Conservation (phyloP, 1,140 invertebrate genomes). For the Chironomus tepperi region DNA sequence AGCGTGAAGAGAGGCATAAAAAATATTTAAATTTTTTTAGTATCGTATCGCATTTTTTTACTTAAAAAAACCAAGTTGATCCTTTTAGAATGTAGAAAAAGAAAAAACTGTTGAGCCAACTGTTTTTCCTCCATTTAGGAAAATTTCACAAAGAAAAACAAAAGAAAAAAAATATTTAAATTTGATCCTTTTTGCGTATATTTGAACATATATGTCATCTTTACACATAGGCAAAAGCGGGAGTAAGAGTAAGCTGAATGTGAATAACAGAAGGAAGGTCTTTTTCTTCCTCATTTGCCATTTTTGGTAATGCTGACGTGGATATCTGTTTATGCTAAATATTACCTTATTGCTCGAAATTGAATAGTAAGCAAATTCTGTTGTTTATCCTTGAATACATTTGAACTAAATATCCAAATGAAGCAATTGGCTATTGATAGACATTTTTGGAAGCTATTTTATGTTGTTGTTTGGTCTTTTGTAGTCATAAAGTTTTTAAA, state of each 20-base stretch:
- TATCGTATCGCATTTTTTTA: too few relatives aligned
- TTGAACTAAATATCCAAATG: too few relatives aligned
- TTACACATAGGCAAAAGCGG: neutral
- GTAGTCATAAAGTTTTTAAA: too few relatives aligned
- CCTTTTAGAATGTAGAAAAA: neutral
- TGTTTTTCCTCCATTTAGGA: neutral
- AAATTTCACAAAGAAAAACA: too few relatives aligned
- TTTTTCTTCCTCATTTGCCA: neutral
- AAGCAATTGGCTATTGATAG: too few relatives aligned
- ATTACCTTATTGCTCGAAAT: neutral
- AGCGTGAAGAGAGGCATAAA: too few relatives aligned
- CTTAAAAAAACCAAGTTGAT: neutral
- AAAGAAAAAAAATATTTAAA: neutral
- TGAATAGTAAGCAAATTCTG: neutral
- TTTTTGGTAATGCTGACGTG: neutral
- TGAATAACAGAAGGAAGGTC: neutral
- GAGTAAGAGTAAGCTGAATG: neutral
- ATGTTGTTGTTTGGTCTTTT: too few relatives aligned
- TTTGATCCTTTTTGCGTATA: neutral
- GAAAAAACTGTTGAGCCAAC: neutral
- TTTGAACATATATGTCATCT: too few relatives aligned
- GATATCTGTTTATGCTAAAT: conserved; percentile 1
- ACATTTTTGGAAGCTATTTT: too few relatives aligned
- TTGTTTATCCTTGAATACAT: too few relatives aligned
- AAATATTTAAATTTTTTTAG: too few relatives aligned